These are phyloP conservation scores for Megalops atlanticus DNA, from an alignment of 2,113 vertebrate species.

Conservation along the genomic window DNA sequence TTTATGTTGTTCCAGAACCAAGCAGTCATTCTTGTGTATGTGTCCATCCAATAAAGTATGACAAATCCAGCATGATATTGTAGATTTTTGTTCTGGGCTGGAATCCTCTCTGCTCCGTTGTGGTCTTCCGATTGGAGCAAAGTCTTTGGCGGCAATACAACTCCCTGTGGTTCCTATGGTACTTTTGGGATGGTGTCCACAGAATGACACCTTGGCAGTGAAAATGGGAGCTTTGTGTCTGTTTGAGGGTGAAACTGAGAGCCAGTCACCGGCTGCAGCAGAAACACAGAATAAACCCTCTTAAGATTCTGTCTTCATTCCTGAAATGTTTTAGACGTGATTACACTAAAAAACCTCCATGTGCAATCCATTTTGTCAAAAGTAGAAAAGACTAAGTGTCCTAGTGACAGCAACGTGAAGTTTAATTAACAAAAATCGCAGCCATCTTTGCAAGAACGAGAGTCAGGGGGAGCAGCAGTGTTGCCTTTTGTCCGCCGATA, in stretches of 20 bases:
- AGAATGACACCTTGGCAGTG: no score
- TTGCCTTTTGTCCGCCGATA: conserved; percentile 11
- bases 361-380: neutral
- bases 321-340: no score
- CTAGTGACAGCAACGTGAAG: neutral
- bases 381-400: neutral
- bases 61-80: neutral
- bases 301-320: neutral
- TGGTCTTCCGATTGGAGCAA: no score
- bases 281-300: neutral
- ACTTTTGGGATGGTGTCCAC: no score
- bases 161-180: no score
- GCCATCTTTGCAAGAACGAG: neutral
- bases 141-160: no score
- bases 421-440: neutral
- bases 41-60: neutral
- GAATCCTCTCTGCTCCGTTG: neutral
- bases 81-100: neutral
- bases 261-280: no score
- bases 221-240: no score
- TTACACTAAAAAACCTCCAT: no score
- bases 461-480: neutral
- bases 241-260: no score
- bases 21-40: neutral
- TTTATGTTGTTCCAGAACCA: neutral